Base-by-base conservation (phyloP, 2,888 invertebrate genomes). In the Pollenia griseotomentosa region DNA sequence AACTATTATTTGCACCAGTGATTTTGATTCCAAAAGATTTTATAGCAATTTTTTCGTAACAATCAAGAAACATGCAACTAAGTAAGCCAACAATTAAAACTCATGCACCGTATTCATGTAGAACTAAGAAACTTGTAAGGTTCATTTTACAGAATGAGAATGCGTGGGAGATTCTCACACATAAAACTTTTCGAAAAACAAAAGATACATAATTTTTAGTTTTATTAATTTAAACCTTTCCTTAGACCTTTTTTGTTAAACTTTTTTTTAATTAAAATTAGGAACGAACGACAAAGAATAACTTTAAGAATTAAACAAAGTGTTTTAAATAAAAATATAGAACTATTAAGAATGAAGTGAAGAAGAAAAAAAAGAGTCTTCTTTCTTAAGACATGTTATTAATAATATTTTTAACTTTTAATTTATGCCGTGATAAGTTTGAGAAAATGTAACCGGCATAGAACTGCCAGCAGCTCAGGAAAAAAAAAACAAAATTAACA, bases 131-230 rank as follows among this genome's bases (percentile, higher is more conserved):
- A 78, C 57, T 57, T 65, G 53, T 80, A 80, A 80, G 80, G 79
- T 85, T 79, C 84, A 85, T 1, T 83, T 78, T 65, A 77, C 61
- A 73, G 66, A 68, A 74, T 55, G 40, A 51, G 63, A 79, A 74
- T 68, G 87, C 84, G 87, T 87, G 87, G 87, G 87, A 87, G 84
- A 87, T 81, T 87, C 87, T 81, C 87, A 87, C 65, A 81, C 74
- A 78, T 83, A 86, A 70, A 83, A 70, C 55, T 53, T 7, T 75
- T 42, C 0, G 44, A 55, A 53, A 73, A 77, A 84, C 79, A 84
- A 84, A 85, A 85, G 84, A 85, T 75, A 85, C 74, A 84, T 79
- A 84, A 84, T 83, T 83, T 85, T 68, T 75, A 65, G 55, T 84
- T 84, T 78, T 70, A 78, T 87, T 83, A 86, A 73, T 83, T 86